phyloP scores from a whole-genome alignment of 1,140 invertebrate genomes.

The Calliphora vicina region DNA sequence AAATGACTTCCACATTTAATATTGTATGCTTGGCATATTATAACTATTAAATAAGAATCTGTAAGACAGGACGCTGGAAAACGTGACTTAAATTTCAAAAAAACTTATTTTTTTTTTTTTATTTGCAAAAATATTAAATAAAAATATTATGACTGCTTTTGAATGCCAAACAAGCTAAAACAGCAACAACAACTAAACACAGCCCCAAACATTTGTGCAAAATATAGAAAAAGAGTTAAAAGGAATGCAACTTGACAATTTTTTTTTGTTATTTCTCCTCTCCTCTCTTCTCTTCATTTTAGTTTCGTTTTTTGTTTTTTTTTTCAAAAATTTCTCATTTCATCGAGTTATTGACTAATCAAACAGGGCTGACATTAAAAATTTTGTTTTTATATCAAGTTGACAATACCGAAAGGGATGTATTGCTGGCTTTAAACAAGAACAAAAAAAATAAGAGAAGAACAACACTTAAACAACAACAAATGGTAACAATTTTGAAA shows the following conservation, averaged over 20 bases:
- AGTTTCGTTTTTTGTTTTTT: too few relatives aligned
- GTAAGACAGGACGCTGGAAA: conserved; percentile 27
- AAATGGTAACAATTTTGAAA: conserved; percentile 38
- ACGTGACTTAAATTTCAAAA: conserved; percentile 29
- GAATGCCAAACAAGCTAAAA: not conserved
- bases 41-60: conserved; percentile 20
- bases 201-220: not conserved
- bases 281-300: not conserved
- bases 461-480: not conserved
- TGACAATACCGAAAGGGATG: not conserved
- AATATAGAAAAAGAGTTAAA: not conserved
- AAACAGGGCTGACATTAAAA: conserved; percentile 9
- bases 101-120: not conserved
- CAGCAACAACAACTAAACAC: not conserved
- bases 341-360: conserved; percentile 37
- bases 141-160: conserved; percentile 11
- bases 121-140: conserved; percentile 9
- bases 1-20: not conserved
- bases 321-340: not conserved
- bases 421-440: not conserved
- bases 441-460: not conserved
- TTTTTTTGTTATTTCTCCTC: too few relatives aligned
- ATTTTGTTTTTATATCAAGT: conserved; percentile 22
- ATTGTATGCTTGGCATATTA: not conserved
- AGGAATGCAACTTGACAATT: conserved; percentile 3